Base-by-base conservation (phyloP, 2,797 vertebrate genomes). In the Leptodactylus fallax region DNA sequence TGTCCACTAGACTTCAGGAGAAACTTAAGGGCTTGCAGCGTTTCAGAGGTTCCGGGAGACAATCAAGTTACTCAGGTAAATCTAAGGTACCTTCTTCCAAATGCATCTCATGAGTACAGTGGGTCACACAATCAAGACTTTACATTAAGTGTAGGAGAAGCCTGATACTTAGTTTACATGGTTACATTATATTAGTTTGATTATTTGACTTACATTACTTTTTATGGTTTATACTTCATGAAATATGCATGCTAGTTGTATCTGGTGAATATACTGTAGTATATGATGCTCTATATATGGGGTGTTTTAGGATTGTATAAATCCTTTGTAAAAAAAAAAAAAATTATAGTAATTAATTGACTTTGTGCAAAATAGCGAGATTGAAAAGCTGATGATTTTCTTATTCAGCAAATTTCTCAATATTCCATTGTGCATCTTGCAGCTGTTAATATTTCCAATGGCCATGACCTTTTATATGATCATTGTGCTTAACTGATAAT, bases 401-500 rank as follows among this genome's bases (percentile, higher is more conserved):
- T 56, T 61, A 61, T 63, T 61, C 58, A 61, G 56, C 55, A 45
- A 60, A 47, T 47, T 80, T 80, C 17, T 21, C 19, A 63, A 60
- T 60, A 47, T 1, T 63, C 36, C 21, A 45, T 49, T 81, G 36
- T 81, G 13, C 9, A 45, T 79, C 23, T 60, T 27, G 56, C 78
- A 79, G 25, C 60, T 81, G 58, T 65, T 45, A 65, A 13, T 36
- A n/a, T 49, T 14, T 49, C 19, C 8, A 1, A 10, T 25, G 36
- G 36, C 58, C 58, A 23, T 81, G 58, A 49, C 45, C 12, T 81
- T 77, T 63, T 65, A 81, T 23, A 14, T 80, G 27, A 63, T 81
- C 19, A 10, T 49, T 45, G 25, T 6, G 17, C 21, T n/a, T 63
- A 14, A 21, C 45, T 60, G 17, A 61, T 47, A 79, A 56, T 47